Percentiles rank a stretch among this genome's conserved stretches.
phyloP scores from a whole-genome alignment of 2,113 vertebrate species.

The Rhabdomys dilectus region DNA sequence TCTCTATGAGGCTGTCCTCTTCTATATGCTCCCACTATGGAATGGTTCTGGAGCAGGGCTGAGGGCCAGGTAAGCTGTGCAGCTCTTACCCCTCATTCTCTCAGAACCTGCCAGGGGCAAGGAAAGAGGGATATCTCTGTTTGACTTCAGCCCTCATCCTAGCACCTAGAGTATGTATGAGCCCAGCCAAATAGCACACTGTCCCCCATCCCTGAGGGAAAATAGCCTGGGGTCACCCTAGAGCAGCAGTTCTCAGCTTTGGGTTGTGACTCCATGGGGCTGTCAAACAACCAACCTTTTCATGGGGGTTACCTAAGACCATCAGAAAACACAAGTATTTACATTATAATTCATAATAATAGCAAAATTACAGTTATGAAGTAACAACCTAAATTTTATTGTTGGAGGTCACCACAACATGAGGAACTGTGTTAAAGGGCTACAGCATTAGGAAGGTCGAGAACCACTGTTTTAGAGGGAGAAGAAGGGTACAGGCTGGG shows the following conservation, averaged over 20 bases:
- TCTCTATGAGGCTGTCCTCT: background rate
- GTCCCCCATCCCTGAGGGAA: background rate
- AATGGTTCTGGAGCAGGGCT: background rate
- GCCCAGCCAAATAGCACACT: no score
- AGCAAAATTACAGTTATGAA: background rate
- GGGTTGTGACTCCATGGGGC: background rate
- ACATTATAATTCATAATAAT: background rate
- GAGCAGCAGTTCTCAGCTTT: background rate
- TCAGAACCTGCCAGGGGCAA: background rate
- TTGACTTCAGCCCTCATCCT: background rate
- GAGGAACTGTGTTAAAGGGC: background rate
- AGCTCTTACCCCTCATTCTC: background rate
- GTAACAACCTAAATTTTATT: background rate
- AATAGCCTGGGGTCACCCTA: background rate
- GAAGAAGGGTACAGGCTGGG: background rate
- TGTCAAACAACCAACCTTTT: background rate
- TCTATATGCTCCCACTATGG: background rate
- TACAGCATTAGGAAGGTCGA: background rate
- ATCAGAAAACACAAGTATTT: background rate
- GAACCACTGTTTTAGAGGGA: background rate
- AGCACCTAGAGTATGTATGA: background rate
- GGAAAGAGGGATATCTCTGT: background rate
- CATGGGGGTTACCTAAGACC: background rate
- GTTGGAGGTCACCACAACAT: background rate
- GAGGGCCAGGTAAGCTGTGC: background rate